Conservation (phyloP, 2,113 vertebrate genomes). For the Hipposideros armiger region DNA sequence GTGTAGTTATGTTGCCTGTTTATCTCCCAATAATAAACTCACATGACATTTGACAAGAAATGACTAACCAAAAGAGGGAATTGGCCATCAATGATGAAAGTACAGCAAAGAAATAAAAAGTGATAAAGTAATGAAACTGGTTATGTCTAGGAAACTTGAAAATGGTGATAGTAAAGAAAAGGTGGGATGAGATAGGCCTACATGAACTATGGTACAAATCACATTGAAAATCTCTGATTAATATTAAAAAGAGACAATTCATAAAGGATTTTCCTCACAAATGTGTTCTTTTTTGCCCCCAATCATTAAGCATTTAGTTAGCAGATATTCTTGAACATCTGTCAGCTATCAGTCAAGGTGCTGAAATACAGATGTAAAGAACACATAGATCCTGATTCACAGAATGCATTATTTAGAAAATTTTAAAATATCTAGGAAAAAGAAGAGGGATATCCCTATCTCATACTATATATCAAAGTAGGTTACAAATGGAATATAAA, state of each 20-base stretch:
- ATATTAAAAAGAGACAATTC: background rate
- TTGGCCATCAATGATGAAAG: background rate
- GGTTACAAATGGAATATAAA: background rate
- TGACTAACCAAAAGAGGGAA: background rate
- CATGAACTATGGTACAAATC: background rate
- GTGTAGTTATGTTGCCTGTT: background rate
- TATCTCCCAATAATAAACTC: background rate
- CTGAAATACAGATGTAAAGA: background rate
- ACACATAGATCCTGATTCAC: background rate
- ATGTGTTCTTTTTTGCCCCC: background rate
- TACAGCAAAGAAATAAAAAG: background rate
- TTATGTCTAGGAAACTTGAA: background rate
- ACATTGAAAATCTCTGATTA: background rate
- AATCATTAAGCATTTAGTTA: slow-evolving; percentile 46
- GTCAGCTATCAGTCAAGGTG: background rate
- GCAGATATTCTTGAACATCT: slow-evolving; percentile 6
- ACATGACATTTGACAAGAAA: background rate
- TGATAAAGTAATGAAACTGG: background rate
- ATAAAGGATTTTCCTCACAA: background rate
- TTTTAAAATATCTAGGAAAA: background rate
- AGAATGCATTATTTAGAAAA: background rate
- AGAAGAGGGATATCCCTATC: background rate
- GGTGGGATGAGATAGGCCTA: background rate
- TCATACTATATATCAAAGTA: background rate
- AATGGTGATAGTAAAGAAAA: background rate